Conservation (phyloP, 2,888 invertebrate genomes). For the Erebia aethiops region DNA sequence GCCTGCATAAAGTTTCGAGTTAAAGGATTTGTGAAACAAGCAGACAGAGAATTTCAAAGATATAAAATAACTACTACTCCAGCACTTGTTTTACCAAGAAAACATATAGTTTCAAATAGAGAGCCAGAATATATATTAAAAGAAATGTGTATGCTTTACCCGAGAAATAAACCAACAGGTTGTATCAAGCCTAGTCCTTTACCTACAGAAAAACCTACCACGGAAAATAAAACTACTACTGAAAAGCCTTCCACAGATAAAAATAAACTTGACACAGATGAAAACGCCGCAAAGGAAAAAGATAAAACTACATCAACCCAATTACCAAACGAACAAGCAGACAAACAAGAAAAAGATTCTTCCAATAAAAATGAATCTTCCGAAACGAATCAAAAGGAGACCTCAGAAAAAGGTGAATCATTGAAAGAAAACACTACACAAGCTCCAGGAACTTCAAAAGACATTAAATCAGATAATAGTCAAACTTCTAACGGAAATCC, state of each 20-base stretch:
- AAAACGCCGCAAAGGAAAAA: background rate
- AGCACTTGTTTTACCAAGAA: conserved; percentile 37
- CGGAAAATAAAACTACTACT: background rate
- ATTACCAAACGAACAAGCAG: background rate
- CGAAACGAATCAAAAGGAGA: background rate
- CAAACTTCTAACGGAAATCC: background rate
- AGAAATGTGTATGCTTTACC: conserved; percentile 37
- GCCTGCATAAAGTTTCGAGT: conserved; percentile 38
- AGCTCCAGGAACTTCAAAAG: background rate
- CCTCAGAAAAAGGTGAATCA: background rate
- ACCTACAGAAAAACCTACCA: conserved; percentile 22
- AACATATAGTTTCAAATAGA: conserved; percentile 25
- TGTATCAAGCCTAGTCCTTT: conserved; percentile 35
- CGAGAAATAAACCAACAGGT: conserved; percentile 33
- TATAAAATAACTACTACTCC: conserved; percentile 38
- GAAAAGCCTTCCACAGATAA: background rate
- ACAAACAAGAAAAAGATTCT: background rate
- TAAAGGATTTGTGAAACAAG: conserved; percentile 30
- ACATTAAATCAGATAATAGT: background rate
- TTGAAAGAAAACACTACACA: background rate
- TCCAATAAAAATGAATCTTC: conserved; percentile 7
- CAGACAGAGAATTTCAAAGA: conserved; percentile 37
- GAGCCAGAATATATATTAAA: conserved; percentile 36
- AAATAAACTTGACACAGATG: background rate
- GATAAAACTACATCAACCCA: background rate